A percentile compares a stretch with the other conserved stretches of the same genome.
These are phyloP conservation scores for Rotaria macrura DNA, from an alignment of 2,888 invertebrate species.

Conservation along the genomic window DNA sequence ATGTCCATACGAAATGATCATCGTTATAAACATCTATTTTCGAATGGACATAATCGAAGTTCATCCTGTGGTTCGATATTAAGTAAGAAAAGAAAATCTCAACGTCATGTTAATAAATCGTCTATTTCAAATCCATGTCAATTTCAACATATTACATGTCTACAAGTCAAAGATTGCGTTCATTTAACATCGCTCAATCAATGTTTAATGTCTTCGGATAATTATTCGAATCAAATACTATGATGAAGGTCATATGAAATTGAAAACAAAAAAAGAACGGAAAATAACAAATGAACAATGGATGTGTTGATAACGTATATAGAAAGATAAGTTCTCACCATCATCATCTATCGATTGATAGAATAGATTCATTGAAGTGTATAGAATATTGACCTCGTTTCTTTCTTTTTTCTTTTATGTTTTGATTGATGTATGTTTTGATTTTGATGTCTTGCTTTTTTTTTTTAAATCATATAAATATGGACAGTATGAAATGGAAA, in stretches of 20 bases:
- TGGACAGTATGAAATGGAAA: slow-evolving; percentile 1
- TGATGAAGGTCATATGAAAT: background rate
- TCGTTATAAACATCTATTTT: background rate
- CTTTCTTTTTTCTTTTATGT: background rate
- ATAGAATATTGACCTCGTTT: background rate
- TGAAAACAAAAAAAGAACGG: background rate
- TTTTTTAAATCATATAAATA: background rate
- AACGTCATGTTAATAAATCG: slow-evolving; percentile 24
- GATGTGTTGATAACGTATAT: background rate
- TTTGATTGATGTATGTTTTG: background rate
- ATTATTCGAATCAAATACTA: background rate
- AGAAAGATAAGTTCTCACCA: too few relatives aligned
- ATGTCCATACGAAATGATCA: background rate
- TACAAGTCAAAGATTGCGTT: background rate
- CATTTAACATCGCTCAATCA: background rate
- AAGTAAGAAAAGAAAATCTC: background rate
- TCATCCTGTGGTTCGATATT: background rate
- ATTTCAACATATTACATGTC: slow-evolving; percentile 28
- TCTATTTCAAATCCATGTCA: slow-evolving; percentile 30
- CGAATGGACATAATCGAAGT: background rate
- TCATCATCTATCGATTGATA: background rate
- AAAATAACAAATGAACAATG: too few relatives aligned
- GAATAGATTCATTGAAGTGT: background rate
- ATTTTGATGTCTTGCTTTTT: background rate
- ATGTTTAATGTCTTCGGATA: background rate